These are phyloP conservation scores for Apamea epomidion DNA, from an alignment of 2,888 invertebrate genomes.

Conservation along the genomic window DNA sequence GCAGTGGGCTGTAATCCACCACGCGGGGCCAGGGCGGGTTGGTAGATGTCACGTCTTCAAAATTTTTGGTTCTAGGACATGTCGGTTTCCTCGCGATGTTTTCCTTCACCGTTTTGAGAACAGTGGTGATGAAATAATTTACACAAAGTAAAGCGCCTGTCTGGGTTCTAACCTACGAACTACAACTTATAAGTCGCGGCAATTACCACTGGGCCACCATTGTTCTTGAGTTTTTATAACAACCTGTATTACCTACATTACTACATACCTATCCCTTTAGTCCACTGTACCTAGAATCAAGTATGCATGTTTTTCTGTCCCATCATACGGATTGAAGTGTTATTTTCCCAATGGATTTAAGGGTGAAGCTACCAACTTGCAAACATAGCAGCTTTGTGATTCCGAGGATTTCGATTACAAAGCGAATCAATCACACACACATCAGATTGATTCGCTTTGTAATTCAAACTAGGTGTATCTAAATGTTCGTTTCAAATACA, in stretches of 20 bases:
- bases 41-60: background rate
- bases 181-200: too few relatives aligned
- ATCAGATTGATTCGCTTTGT: too few relatives aligned
- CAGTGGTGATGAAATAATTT: too few relatives aligned
- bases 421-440: too few relatives aligned
- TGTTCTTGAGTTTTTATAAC: background rate
- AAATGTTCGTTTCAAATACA: background rate
- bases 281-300: slow-evolving; percentile 20
- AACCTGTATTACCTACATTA: too few relatives aligned
- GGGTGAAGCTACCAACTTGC: background rate
- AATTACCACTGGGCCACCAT: too few relatives aligned
- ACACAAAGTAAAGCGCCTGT: too few relatives aligned
- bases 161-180: too few relatives aligned
- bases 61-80: background rate
- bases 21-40: background rate
- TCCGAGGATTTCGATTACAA: background rate
- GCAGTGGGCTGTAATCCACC: background rate
- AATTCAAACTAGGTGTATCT: too few relatives aligned
- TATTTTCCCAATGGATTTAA: slow-evolving; percentile 22
- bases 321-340: slow-evolving; percentile 23
- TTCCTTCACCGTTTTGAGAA: too few relatives aligned
- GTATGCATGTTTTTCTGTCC: slow-evolving; percentile 36
- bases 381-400: background rate
- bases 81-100: background rate
- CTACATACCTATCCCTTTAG: background rate